These are phyloP conservation scores for Peromyscus polionotus DNA, from an alignment of 2,113 vertebrate genomes.

Conservation along the genomic window DNA sequence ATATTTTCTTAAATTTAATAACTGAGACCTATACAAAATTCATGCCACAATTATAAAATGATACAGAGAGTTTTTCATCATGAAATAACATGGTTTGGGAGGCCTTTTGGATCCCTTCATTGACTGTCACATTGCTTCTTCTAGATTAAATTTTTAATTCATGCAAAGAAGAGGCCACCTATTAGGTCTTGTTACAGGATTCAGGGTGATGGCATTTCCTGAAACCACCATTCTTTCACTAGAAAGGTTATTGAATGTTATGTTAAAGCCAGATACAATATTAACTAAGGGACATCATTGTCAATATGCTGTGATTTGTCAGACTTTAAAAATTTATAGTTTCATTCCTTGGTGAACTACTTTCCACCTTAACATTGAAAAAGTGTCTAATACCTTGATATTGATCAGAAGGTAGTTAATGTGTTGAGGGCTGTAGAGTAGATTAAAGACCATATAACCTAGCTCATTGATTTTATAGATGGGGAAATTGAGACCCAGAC, in stretches of 20 bases:
- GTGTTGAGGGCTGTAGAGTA: not conserved
- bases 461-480: slow-evolving; percentile 27
- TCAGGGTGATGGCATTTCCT: not conserved
- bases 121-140: not conserved
- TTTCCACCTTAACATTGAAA: slow-evolving; percentile 31
- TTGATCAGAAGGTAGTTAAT: slow-evolving; percentile 41
- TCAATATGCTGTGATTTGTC: slow-evolving; percentile 50
- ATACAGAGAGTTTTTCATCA: not conserved
- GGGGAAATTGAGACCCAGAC: slow-evolving; percentile 1
- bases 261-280: not conserved
- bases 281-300: not conserved
- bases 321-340: slow-evolving; percentile 24
- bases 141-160: not conserved
- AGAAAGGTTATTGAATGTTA: not conserved
- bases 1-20: not conserved
- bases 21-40: not conserved
- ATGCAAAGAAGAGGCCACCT: not conserved
- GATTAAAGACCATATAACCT: slow-evolving; percentile 34
- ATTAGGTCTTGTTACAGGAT: not conserved
- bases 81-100: not conserved
- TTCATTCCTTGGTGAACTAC: not conserved
- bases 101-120: not conserved
- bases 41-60: not conserved
- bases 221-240: not conserved
- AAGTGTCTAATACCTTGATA: slow-evolving; percentile 14